phyloP scores from a whole-genome alignment of 1,140 invertebrate species.

The Sipha flava region DNA sequence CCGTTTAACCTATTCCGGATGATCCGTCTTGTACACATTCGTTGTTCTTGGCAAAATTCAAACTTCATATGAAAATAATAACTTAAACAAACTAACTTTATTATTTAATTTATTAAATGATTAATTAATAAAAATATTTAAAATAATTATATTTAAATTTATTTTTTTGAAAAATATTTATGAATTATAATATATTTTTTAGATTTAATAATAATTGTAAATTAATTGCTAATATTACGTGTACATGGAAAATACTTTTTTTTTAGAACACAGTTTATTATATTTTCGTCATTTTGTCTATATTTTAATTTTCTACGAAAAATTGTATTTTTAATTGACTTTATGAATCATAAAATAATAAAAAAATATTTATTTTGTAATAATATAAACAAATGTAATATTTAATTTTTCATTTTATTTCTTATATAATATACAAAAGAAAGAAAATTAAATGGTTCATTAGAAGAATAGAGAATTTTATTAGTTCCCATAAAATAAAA shows the following conservation, averaged over 20 bases:
- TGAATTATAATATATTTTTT: not conserved
- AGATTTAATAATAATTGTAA: not conserved
- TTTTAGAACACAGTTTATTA: not conserved
- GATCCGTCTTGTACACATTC: not conserved
- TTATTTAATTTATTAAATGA: not conserved
- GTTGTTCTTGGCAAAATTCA: not conserved
- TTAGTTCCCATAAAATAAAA: too few species aligned
- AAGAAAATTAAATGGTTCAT: too few species aligned
- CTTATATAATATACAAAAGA: too few species aligned
- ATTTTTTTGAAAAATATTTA: not conserved
- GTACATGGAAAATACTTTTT: not conserved
- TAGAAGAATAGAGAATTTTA: too few species aligned
- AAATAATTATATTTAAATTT: not conserved
- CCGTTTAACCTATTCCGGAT: not conserved
- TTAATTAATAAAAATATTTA: not conserved
- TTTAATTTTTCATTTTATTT: not conserved
- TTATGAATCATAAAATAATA: not conserved
- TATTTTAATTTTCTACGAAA: not conserved
- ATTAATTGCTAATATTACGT: not conserved
- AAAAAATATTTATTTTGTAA: not conserved
- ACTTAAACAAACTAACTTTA: not conserved
- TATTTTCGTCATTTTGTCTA: not conserved
- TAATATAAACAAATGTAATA: not conserved
- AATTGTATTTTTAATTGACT: not conserved
- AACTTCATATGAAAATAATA: not conserved